Evolutionary conservation across 2,113 vertebrate species (phyloP), one percentile per base, ranked within the genome.

Genomic region (Myrmecophaga tridactyla): DNA sequence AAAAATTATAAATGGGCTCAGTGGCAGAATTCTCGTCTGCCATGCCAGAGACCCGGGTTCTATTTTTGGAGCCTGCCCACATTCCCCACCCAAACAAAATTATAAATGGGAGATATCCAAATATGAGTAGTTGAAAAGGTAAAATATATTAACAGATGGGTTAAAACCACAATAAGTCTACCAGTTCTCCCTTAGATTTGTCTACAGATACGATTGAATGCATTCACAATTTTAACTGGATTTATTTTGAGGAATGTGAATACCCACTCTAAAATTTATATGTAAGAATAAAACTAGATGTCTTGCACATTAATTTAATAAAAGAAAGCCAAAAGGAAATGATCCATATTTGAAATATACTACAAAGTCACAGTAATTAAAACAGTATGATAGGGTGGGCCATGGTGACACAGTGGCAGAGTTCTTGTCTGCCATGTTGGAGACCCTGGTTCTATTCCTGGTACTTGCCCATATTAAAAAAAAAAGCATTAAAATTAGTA

Each of bases 61-160:
- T n/a, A n/a, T n/a, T n/a, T n/a, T n/a, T n/a, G n/a, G n/a, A n/a
- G n/a, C n/a, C n/a, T n/a, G n/a, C n/a, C n/a, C n/a, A n/a, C n/a
- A n/a, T n/a, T n/a, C n/a, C n/a, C n/a, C n/a, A n/a, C n/a, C n/a
- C n/a, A n/a, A n/a, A n/a, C n/a, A n/a, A n/a, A n/a, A n/a, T n/a
- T n/a, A n/a, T n/a, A 94, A 41, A 63, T 23, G 97, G 87, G n/a
- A 97, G 31, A 91, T 69, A 76, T 58, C 43, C 92, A 18, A 92
- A 41, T 36, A n/a, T 34, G 15, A 77, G 23, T 72, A 83, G 60
- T 39, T 77, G 23, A 94, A 86, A 86, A 72, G 36, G 11, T 89
- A 51, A 29, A 62, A 34, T 18, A 83, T 83, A 11, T 90, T 80
- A 90, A 62, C 73, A 53, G 31, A 63, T 65, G 69, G n/a, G 17